Evolutionary conservation across 2,797 vertebrate genomes (phyloP).

Genomic region (Distichodus sexfasciatus): DNA sequence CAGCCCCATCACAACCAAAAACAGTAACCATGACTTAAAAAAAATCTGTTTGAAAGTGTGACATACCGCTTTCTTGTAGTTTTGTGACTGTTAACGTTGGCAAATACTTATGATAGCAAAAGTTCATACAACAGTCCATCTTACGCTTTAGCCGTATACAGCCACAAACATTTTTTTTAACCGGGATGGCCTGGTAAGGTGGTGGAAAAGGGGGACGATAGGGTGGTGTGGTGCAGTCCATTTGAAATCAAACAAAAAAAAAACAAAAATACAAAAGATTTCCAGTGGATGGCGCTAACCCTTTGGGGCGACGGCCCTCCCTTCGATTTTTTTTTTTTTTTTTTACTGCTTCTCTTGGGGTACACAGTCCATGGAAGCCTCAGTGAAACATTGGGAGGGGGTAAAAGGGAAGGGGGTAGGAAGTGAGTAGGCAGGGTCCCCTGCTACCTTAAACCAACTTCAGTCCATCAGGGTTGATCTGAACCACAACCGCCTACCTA

Average conservation of each 20-base stretch:
- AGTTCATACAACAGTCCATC: conserved; percentile 95
- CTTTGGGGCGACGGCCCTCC: conserved; percentile 67
- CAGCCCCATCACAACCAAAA: conserved; percentile 60
- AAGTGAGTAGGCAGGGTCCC: conserved; percentile 66
- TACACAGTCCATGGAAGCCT: conserved; percentile 87
- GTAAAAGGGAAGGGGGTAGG: conserved; percentile 53
- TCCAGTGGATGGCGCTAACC: conserved; percentile 55
- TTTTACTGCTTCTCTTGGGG: conserved; percentile 75
- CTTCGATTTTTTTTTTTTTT: conserved; percentile 57
- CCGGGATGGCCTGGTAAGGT: conserved; percentile 81
- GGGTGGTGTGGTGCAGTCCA: conserved; percentile 73
- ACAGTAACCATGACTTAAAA: conserved; percentile 75
- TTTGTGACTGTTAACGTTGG: conserved; percentile 90
- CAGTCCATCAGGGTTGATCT: conserved; percentile 81
- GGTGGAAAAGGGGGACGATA: conserved; percentile 69
- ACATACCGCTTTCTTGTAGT: conserved; percentile 98
- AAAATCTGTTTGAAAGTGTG: conserved; percentile 86
- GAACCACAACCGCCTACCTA: conserved; percentile 84
- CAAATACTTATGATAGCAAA: conserved; percentile 90
- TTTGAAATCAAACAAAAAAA: conserved; percentile 65
- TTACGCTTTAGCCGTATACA: conserved; percentile 86
- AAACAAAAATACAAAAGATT: conserved; percentile 41
- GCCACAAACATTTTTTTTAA: conserved; percentile 80
- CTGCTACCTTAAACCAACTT: conserved; percentile 81
- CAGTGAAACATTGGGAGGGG: conserved; percentile 48